Evolutionary conservation across 2,888 invertebrate genomes (phyloP).

Genomic region (Sycophila texana): DNA sequence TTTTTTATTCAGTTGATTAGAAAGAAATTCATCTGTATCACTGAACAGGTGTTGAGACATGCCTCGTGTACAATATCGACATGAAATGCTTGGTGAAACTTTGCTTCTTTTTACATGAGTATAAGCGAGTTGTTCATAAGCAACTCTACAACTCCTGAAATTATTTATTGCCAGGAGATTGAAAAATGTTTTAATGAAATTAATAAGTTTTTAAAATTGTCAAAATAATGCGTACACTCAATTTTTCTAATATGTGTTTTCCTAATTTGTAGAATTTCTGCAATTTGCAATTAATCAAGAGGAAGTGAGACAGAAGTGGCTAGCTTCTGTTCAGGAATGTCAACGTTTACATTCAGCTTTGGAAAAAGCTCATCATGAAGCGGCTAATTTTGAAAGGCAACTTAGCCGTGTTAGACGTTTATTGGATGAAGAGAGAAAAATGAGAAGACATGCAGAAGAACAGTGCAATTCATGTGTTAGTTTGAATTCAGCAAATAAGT

Average conservation of each 20-base stretch:
- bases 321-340: slow-evolving; percentile 84
- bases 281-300: slow-evolving; percentile 85
- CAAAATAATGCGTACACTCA: too few species aligned
- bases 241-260: background rate
- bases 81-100: background rate
- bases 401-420: slow-evolving; percentile 88
- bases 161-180: too few species aligned
- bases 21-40: background rate
- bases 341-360: slow-evolving; percentile 83
- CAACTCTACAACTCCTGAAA: background rate
- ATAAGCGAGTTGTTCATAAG: background rate
- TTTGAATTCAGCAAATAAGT: slow-evolving; percentile 33
- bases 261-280: slow-evolving; percentile 80
- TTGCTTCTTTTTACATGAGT: background rate
- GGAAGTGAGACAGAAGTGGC: slow-evolving; percentile 83
- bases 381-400: slow-evolving; percentile 86
- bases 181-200: too few species aligned
- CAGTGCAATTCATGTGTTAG: slow-evolving; percentile 85
- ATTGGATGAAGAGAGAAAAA: slow-evolving; percentile 87
- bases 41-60: background rate
- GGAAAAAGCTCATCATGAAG: slow-evolving; percentile 83
- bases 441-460: slow-evolving; percentile 82
- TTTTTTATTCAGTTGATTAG: background rate
- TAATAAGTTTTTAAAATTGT: background rate
- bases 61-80: too few species aligned